Percentiles rank a stretch among this genome's conserved stretches.
These are phyloP conservation scores for Falco punctatus DNA, from an alignment of 2,113 vertebrate genomes.

Conservation along the genomic window DNA sequence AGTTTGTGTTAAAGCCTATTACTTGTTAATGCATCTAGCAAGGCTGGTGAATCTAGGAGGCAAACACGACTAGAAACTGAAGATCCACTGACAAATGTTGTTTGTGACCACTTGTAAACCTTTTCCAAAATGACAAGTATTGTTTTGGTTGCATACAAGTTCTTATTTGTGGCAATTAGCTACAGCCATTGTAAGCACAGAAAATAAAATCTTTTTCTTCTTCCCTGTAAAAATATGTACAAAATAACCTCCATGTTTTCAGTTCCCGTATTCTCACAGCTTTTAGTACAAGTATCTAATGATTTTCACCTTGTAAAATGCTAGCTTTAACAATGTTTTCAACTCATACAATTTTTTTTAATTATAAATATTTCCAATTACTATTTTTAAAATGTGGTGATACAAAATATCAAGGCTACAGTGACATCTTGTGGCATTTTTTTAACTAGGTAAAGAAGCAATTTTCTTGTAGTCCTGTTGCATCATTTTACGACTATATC, in stretches of 20 bases:
- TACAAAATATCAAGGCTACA: neutral
- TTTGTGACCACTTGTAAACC: neutral
- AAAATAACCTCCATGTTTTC: neutral
- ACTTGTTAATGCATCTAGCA: neutral
- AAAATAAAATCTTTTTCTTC: neutral
- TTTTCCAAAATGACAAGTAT: neutral
- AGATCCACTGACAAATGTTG: neutral
- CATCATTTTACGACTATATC: neutral
- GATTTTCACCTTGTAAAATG: neutral
- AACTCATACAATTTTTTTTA: neutral
- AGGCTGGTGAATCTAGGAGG: neutral
- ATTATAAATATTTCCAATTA: neutral
- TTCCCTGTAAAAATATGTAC: neutral
- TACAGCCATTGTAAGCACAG: neutral
- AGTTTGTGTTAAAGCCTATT: neutral
- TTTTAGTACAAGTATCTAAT: neutral
- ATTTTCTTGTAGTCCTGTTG: neutral
- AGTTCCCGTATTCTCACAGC: neutral
- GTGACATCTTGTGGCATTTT: slow-evolving; percentile 55
- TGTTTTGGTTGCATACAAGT: neutral
- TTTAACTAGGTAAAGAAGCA: neutral
- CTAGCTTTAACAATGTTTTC: neutral
- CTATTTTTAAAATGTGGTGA: neutral
- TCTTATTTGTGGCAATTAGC: neutral
- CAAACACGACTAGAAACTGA: neutral